Evolutionary conservation across 2,113 vertebrate genomes (phyloP).

Genomic region (Galeopterus variegatus): DNA sequence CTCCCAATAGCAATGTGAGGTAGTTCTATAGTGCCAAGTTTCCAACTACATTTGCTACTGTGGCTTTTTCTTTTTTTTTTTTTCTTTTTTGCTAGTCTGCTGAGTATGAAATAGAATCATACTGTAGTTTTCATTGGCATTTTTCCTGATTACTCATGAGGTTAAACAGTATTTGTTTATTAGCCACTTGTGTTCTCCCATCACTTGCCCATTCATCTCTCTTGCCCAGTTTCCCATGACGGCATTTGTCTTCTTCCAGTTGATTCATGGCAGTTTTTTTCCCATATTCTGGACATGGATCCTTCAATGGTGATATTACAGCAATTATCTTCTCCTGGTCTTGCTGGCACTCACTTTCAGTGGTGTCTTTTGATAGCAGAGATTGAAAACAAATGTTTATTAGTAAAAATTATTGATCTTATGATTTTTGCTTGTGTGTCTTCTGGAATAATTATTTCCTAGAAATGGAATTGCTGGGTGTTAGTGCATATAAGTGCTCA

Average conservation of each 20-base stretch:
- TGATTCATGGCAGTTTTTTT: background rate
- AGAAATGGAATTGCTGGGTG: background rate
- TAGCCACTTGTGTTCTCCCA: background rate
- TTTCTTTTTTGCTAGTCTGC: background rate
- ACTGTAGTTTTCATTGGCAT: background rate
- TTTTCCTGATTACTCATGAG: background rate
- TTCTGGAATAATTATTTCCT: background rate
- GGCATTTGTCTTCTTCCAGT: background rate
- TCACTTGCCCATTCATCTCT: background rate
- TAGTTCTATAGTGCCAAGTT: background rate
- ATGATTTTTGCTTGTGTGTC: background rate
- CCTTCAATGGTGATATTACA: background rate
- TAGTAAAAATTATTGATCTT: background rate
- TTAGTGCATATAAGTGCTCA: background rate
- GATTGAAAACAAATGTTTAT: constrained; percentile 14
- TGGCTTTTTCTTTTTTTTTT: background rate
- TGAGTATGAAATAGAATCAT: background rate
- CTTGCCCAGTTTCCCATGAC: background rate
- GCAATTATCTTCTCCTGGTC: background rate
- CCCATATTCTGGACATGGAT: background rate
- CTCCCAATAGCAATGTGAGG: background rate
- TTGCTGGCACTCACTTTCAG: background rate
- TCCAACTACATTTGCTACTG: background rate
- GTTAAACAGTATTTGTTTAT: background rate
- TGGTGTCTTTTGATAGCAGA: background rate